Base-by-base conservation (phyloP, 1,140 invertebrate genomes). In the Centruroides sculpturatus region DNA sequence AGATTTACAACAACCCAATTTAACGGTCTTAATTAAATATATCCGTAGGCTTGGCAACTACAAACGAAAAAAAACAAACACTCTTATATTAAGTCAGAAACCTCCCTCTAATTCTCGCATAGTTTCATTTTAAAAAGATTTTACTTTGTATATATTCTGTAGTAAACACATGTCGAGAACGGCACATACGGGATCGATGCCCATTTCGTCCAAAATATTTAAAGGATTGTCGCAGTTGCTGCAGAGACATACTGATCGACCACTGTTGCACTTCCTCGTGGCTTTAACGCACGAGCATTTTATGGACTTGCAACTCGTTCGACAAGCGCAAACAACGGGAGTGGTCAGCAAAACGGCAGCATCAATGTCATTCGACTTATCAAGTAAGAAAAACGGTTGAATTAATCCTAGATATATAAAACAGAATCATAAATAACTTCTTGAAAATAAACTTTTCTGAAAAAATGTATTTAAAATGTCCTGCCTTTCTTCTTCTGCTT, bases 241-340 rank as follows among this genome's bases (percentile, higher is more conserved):
- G 53, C 63, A 65, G 13, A 55, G 34, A 51, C 59, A 61, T 4
- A 61, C 13, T 9, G 63, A 56, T 53, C 58, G 5, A 8, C 58
- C 58, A 9, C 6, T 47, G 9, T 55, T 61, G 49, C 63, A 65
- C 6, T 60, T 65, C 46, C 54, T 59, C 0, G 57, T 56, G 5
- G 54, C 54, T 62, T 65, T 65, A n/a, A 57, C 63, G 23, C 63
- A 65, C 0, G 63, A 65, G 46, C 63, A 65, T 7, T 60, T 56
- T 12, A 61, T 13, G 5, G 63, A 61, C 2, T 57, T 46, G 12
- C 63, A 65, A 34, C 60, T 65, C 11, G 55, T 61, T 10, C 63
- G 9, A 47, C 63, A 65, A 4, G 63, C 61, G n/a, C 63, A 65
- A 36, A 64, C 55, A 13, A 57, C 55, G 12, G 50, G 10, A 0